Conservation (phyloP, 2,113 vertebrate species). For the Pantherophis guttatus region DNA sequence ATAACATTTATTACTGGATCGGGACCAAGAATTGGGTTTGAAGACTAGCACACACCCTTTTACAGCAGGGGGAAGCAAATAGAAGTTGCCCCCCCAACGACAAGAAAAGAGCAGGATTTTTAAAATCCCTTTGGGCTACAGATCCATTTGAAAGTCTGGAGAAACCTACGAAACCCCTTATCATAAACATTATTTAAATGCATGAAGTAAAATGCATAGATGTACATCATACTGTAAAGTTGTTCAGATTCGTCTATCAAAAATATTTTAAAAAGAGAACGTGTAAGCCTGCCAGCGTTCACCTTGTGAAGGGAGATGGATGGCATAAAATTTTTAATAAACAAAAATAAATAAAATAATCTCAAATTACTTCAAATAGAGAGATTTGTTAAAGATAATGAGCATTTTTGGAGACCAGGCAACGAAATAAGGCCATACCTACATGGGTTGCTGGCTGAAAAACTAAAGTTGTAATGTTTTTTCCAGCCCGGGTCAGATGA, state of each 20-base stretch:
- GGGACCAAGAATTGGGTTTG: not conserved
- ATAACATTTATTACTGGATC: not conserved
- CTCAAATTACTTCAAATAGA: not conserved
- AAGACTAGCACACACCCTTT: not conserved
- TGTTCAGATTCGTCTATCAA: not conserved
- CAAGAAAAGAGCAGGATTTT: not conserved
- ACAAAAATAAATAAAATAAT: not conserved
- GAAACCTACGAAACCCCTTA: not conserved
- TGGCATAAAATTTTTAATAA: not conserved
- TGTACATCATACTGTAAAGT: not conserved
- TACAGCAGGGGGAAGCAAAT: not conserved
- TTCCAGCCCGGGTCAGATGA: not conserved
- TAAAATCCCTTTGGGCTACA: not conserved
- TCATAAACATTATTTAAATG: not conserved
- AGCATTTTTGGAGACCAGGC: not conserved
- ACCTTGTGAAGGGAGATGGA: not conserved
- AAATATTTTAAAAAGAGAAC: not conserved
- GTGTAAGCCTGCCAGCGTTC: not conserved
- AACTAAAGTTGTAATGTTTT: not conserved
- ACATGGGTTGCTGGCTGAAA: not conserved
- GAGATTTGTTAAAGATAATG: not conserved
- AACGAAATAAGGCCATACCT: not conserved
- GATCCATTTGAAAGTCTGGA: not conserved
- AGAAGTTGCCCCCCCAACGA: too few species aligned
- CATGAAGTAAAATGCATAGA: not conserved